Conservation (phyloP, 2,888 invertebrate genomes). For the Drosophila koepferae region DNA sequence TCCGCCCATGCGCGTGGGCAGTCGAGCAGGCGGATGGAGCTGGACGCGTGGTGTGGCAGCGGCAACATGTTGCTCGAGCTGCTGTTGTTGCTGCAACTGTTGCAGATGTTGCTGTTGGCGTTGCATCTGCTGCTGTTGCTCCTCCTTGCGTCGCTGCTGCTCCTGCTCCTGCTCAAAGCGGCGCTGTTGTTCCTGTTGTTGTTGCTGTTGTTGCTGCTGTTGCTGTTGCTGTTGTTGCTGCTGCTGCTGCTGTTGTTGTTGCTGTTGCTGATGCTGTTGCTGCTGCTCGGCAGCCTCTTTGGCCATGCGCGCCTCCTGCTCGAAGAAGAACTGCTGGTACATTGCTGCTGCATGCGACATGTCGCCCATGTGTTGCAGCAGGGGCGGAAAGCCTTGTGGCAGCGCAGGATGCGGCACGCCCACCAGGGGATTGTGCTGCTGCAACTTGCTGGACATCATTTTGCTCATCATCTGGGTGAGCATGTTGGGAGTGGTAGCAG, state of each 20-base stretch:
- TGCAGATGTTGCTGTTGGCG: constrained; percentile 85
- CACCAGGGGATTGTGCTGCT: constrained; percentile 84
- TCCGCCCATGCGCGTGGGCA: constrained; percentile 80
- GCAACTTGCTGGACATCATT: constrained; percentile 89
- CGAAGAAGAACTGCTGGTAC: constrained; percentile 92
- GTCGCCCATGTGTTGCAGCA: constrained; percentile 87
- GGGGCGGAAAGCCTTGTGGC: constrained; percentile 87
- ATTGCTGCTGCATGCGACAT: constrained; percentile 89
- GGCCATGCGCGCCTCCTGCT: constrained; percentile 91
- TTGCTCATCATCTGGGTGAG: constrained; percentile 89
- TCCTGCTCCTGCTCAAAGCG: constrained; percentile 87
- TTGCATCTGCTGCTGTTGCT: constrained; percentile 85
- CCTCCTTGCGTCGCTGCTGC: constrained; percentile 84
- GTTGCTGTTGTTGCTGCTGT: constrained; percentile 85
- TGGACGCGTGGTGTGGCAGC: constrained; percentile 75
- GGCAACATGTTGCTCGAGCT: constrained; percentile 72
- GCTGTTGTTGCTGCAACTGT: constrained; percentile 86
- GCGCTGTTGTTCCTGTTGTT: constrained; percentile 86
- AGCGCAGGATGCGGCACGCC: constrained; percentile 86
- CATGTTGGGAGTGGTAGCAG: constrained; percentile 85
- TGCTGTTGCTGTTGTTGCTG: constrained; percentile 86
- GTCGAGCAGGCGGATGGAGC: constrained; percentile 81
- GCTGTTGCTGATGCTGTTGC: constrained; percentile 86
- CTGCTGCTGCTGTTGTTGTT: constrained; percentile 87
- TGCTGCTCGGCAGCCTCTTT: constrained; percentile 88